Evolutionary conservation across 1,140 invertebrate species (phyloP), one percentile per base, ranked within the genome.

Genomic region (Gonatopus flavifemur): DNA sequence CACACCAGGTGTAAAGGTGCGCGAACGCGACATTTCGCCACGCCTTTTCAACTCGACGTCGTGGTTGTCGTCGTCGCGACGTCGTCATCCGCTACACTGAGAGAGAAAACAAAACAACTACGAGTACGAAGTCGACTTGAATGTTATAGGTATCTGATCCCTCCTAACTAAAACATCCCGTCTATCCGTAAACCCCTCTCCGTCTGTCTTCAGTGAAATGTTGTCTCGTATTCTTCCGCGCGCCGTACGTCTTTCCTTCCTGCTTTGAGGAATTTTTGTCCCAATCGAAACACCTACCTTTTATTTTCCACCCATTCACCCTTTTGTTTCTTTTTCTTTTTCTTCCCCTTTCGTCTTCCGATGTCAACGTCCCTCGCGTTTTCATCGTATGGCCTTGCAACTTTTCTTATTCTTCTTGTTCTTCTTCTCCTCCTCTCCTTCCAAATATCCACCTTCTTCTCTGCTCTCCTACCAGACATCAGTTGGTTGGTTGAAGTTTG

Each of bases 1-100:
- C 66, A 64, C 64, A 67, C 62, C 75, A 76, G 75, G 75, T 76
- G 72, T 66, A 66, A 76, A 77, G 75, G 75, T 77, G 74, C 71
- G 74, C 73, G 71, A 57, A 67, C 69, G 66, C 66, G 65, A 69
- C 60, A 57, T 64, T 63, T n/a, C n/a, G 71, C 74, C 70, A 72
- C 74, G 72, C 72, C 74, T 77, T 75, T 74, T 57, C 58, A 39
- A 62, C n/a, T n/a, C 59, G 46, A 49, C 39, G 19, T 20, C 38
- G 53, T 51, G 35, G 51, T 49, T 46, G 51, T 40, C 37, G 50
- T 56, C 60, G 45, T 49, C 45, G 38, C 58, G 48, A 61, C 55
- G 48, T 52, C 57, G 52, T 52, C 43, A 47, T 56, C 63, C 43
- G 59, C 50, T 33, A 25, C 55, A 31, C 37, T 50, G 53, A 41